Evolutionary conservation across 2,888 invertebrate species (phyloP), one percentile per base, ranked within the genome.

Genomic region (Arenicola marina): DNA sequence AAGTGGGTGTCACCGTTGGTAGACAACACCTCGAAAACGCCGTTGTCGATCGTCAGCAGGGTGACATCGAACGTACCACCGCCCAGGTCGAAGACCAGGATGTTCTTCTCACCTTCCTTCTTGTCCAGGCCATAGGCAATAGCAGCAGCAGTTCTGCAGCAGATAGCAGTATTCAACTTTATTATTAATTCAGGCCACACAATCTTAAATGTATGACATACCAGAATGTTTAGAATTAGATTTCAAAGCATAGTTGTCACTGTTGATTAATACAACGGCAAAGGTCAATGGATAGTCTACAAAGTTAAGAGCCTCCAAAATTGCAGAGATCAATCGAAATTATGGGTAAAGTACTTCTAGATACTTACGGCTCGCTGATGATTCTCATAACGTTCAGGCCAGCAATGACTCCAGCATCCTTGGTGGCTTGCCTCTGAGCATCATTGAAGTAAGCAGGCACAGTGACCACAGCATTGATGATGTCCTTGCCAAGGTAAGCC

Each of bases 1-100:
- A 97, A 89, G 85, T 97, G 96, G 75, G 96, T 97, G 83, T 97
- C 96, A 78, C 97, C 97, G 80, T 92, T 93, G 68, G 94, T 94
- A 0, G 93, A 90, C 3, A 82, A 70, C 11, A 87, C 89, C 86
- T 99, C 98, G 83, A 99, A 99, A 4, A 99, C 96, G 59, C 98
- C 99, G 77, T 97, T 96, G 82, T 99, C 98, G 80, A 99, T 99
- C 70, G 97, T 98, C 59, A 99, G 87, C 26, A 99, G 88, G 44
- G 97, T 97, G 24, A 99, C 99, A 85, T 99, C 99, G 81, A 99
- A 99, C 71, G 99, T 99, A 85, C 98, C 99, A 84, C 99, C 99
- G 79, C 99, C 98, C 85, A 99, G 89, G 87, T 99, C 98, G 84
- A 98, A 99, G 18, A 99, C 97, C 56, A 99, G 87, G 26, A 99